These are phyloP conservation scores for Sarcophaga rosellei DNA, from an alignment of 2,888 invertebrate genomes.

Conservation along the genomic window DNA sequence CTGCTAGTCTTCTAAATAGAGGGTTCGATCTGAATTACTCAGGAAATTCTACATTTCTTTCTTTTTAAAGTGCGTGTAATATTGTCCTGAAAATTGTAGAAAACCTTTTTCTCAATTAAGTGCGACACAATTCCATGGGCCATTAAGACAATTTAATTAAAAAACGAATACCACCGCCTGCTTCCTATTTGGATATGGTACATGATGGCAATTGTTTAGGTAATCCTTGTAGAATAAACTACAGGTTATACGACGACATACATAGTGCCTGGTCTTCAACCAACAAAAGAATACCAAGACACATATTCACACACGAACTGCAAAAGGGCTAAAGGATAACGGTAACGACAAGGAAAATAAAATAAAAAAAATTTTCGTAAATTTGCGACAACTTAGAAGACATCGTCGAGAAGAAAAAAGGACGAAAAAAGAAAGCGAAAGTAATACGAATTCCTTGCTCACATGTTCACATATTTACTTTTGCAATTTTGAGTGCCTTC, in stretches of 20 bases:
- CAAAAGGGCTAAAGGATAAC: conserved; percentile 9
- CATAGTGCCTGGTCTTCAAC: neutral
- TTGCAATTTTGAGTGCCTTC: neutral
- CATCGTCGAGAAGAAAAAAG: neutral
- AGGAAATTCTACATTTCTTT: too few species aligned
- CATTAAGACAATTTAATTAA: conserved; percentile 20
- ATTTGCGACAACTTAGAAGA: conserved; percentile 33
- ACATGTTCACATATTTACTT: neutral
- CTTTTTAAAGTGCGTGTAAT: too few species aligned
- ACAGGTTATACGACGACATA: conserved; percentile 12
- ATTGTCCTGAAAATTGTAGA: neutral
- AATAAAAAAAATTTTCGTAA: conserved; percentile 19
- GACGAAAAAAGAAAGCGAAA: conserved; percentile 22
- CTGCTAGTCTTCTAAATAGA: too few species aligned
- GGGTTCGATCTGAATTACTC: too few species aligned
- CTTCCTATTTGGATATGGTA: neutral
- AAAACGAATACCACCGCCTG: neutral
- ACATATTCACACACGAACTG: neutral
- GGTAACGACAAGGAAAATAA: neutral
- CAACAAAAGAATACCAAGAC: conserved; percentile 13
- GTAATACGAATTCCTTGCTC: conserved; percentile 1
- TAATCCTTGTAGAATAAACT: conserved; percentile 31
- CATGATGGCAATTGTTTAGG: neutral
- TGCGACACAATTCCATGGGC: neutral
- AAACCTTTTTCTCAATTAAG: neutral